phyloP scores from a whole-genome alignment of 2,113 vertebrate species.

The Gila orcuttii region DNA sequence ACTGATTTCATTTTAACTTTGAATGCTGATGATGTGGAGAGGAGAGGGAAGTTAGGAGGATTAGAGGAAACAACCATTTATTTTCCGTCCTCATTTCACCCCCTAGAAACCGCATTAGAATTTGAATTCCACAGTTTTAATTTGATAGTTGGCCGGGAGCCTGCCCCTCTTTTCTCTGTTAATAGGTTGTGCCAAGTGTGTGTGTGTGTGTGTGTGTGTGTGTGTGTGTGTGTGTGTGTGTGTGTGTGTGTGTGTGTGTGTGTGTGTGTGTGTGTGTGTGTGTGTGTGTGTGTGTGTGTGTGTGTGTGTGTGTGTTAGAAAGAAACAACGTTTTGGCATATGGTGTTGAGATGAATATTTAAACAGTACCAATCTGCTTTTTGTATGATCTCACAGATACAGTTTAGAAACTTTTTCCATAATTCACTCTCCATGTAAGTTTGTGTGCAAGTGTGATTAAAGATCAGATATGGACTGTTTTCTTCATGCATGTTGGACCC shows the following conservation, averaged over 20 bases:
- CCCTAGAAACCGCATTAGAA: conserved; percentile 50
- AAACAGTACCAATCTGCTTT: conserved; percentile 37
- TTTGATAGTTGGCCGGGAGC: conserved; percentile 52
- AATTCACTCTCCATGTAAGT: background rate
- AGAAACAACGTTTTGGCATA: conserved; percentile 46
- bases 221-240: conserved; percentile 3
- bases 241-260: conserved; percentile 8
- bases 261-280: background rate
- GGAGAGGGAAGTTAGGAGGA: conserved; percentile 1
- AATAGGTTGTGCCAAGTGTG: conserved; percentile 25
- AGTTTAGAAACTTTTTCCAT: conserved; percentile 26
- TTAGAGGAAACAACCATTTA: conserved; percentile 9
- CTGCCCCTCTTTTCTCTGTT: conserved; percentile 43
- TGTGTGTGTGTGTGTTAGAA: background rate
- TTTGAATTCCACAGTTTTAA: conserved; percentile 56
- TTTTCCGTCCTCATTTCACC: conserved; percentile 45
- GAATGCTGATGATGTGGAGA: background rate
- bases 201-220: conserved; percentile 10
- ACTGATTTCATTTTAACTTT: conserved; percentile 22
- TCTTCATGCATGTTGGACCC: background rate
- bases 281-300: conserved; percentile 3
- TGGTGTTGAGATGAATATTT: conserved; percentile 41
- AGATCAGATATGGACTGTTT: background rate
- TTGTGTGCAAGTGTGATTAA: conserved; percentile 35
- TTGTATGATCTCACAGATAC: conserved; percentile 35